Evolutionary conservation across 2,888 invertebrate species (phyloP), one percentile per base, ranked within the genome.

Genomic region (Tetanocera ferruginea): DNA sequence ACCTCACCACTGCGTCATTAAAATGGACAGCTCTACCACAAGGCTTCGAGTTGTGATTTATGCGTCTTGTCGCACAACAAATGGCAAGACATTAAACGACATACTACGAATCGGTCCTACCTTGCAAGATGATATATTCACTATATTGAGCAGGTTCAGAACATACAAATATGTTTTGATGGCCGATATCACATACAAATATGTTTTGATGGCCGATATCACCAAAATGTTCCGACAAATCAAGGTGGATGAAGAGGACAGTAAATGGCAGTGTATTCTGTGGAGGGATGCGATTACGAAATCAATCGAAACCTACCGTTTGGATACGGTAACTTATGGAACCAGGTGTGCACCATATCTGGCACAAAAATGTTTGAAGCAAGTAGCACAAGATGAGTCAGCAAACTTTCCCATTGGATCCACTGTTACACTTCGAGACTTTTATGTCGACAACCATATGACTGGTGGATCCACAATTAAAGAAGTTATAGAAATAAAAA

Each of bases 1-100:
- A 23, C 76, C 76, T 5, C 77, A 79, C 25, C 81, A 78, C 51
- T 78, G 77, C 25, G 64, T 73, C 5, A 64, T 81, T 19, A 66
- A 66, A 28, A 77, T 64, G 17, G 69, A 76, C 51, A 79, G 79
- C 34, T 62, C 57, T 1, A 79, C 76, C 17, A 79, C 78, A 11
- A 70, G 67, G 23, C 71, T 80, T 52, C 71, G 76, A 14, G 80
- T 78, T 3, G 76, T 79, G 8, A 78, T 79, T 43, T 76, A 76
- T 34, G 76, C 72, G 2, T 76, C 70, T 23, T 76, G 73, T 62
- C 11, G 43, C 5, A 70, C 74, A 19, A 64, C 79, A 49, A 77
- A 37, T 57, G 77, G 77, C 19, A 77, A 72, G 64, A 69, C 77
- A 23, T 67, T 79, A 66, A 77, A 77, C 23, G 75, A 77, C 28